Conservation (phyloP, 1,140 invertebrate genomes). For the Zaprionus capensis region DNA sequence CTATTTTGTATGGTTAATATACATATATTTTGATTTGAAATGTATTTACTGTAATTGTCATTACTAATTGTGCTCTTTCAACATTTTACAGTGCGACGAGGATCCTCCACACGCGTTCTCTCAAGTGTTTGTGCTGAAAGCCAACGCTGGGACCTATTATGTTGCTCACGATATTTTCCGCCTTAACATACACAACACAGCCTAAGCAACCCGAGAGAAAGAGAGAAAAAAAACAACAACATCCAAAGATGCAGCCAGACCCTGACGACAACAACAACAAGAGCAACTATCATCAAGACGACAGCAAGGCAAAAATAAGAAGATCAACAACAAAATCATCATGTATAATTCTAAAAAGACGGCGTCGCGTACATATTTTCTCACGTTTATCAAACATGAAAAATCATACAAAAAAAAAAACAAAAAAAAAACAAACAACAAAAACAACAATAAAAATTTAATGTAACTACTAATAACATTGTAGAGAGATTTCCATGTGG, state of each 20-base stretch:
- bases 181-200: slow-evolving; percentile 93
- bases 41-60: background rate
- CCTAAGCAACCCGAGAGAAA: slow-evolving; percentile 82
- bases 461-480: slow-evolving; percentile 58
- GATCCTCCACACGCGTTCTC: slow-evolving; percentile 96
- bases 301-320: slow-evolving; percentile 11
- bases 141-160: slow-evolving; percentile 92
- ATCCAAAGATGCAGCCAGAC: slow-evolving; percentile 54
- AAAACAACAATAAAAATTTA: slow-evolving; percentile 37
- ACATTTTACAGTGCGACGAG: slow-evolving; percentile 92
- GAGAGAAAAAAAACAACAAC: slow-evolving; percentile 18
- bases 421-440: slow-evolving; percentile 28
- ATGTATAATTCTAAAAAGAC: background rate
- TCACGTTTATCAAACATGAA: slow-evolving; percentile 60
- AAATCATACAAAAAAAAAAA: slow-evolving; percentile 26
- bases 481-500: slow-evolving; percentile 40
- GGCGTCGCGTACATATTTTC: slow-evolving; percentile 36
- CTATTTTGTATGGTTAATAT: background rate
- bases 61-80: slow-evolving; percentile 28
- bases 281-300: background rate
- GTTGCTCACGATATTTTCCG: slow-evolving; percentile 97
- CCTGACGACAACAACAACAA: slow-evolving; percentile 18
- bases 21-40: background rate
- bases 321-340: slow-evolving; percentile 19
- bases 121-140: slow-evolving; percentile 95